Base-by-base conservation (phyloP, 2,888 invertebrate genomes). In the Icerya purchasi region DNA sequence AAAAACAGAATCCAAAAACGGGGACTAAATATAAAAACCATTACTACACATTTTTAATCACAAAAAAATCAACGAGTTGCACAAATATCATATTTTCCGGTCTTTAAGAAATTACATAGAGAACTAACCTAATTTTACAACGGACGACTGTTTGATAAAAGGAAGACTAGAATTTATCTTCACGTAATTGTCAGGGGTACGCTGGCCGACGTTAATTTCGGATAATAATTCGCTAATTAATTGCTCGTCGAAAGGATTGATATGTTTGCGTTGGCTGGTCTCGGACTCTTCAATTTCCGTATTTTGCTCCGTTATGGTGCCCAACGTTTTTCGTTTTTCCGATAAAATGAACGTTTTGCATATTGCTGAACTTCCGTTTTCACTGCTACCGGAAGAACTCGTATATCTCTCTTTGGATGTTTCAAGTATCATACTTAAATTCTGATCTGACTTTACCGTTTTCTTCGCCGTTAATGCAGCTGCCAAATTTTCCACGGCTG, bases 211-310 rank as follows among this genome's bases (percentile, higher is more conserved):
- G 65, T 80, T 79, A 8, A 85, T 21, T 19, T 58, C 79, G 65
- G 80, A 79, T 65, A 92, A 72, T 61, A 92, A 75, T 2, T 80
- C 77, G 51, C 77, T 73, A 54, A 85, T 77, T 24, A 87, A 72
- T 56, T 79, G 77, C 57, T 78, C 77, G 69, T 82, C 84, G 69
- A 92, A 93, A 0, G 93, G 93, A 77, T 93, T 85, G 49, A 84
- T 69, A 21, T 23, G 22, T 18, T 49, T 19, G 23, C 21, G 21
- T 14, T 19, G 3, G 36, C 14, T 1, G 2, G 1, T 5, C 20
- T 50, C 25, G 25, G 36, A 22, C 22, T 60, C 60, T 10, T 59
- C 59, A 3, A 23, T 56, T 53, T 56, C 50, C 8, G 36, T 36
- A 36, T 36, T 36, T 36, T 36, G 36, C 14, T 36, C 36, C 14